phyloP scores from a whole-genome alignment of 1,140 invertebrate species.

The Philotrypesis tridentata region DNA sequence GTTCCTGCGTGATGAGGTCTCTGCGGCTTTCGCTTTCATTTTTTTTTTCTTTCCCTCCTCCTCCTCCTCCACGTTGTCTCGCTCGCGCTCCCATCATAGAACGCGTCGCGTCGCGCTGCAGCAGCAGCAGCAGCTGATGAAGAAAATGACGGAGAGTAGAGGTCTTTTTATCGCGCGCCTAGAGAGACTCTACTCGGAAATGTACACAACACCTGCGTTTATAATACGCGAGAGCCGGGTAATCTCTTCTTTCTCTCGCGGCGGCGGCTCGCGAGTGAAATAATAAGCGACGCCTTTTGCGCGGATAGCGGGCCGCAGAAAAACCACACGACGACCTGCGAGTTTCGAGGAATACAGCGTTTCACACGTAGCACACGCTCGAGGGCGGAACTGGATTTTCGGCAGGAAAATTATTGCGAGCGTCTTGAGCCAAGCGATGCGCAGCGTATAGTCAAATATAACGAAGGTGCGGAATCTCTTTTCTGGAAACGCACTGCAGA shows the following conservation, averaged over 20 bases:
- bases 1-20: neutral
- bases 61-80: too few species aligned
- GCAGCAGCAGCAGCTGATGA: neutral
- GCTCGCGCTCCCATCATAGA: too few species aligned
- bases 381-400: neutral
- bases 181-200: slow-evolving; percentile 1
- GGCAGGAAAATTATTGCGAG: neutral
- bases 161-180: neutral
- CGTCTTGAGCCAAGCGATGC: neutral
- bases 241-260: too few species aligned
- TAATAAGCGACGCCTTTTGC: neutral
- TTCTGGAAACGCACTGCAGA: neutral
- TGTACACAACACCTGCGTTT: neutral
- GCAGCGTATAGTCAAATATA: neutral
- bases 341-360: neutral
- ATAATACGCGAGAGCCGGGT: too few species aligned
- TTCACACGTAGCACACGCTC: neutral
- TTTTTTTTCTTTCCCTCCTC: neutral
- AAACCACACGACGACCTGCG: neutral
- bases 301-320: too few species aligned
- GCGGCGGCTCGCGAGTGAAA: neutral
- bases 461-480: neutral
- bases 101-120: neutral
- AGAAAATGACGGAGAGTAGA: neutral
- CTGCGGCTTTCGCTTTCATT: neutral